Evolutionary conservation across 2,797 vertebrate genomes (phyloP).

Genomic region (Argentina silus): DNA sequence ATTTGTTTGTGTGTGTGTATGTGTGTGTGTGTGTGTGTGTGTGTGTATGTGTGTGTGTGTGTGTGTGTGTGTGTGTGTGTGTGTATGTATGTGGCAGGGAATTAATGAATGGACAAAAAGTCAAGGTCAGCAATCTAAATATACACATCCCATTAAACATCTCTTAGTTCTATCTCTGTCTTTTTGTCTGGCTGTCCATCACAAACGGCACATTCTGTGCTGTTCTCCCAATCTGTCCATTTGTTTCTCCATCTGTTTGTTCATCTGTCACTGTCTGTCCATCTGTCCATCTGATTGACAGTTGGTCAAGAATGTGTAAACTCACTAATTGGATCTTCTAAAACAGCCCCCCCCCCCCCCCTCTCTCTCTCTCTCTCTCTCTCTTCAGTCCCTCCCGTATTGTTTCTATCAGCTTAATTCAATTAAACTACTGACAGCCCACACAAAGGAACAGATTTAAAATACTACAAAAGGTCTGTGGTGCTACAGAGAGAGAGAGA

Average conservation of each 20-base stretch:
- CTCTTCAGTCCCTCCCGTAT: slow-evolving; percentile 31
- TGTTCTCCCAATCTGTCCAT: background rate
- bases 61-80: background rate
- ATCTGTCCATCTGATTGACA: slow-evolving; percentile 1
- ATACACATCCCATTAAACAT: background rate
- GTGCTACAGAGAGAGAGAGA: slow-evolving; percentile 22
- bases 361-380: background rate
- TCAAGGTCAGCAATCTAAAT: background rate
- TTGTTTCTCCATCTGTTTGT: background rate
- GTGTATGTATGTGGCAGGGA: background rate
- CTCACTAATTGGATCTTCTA: slow-evolving; percentile 22
- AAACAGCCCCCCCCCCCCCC: background rate
- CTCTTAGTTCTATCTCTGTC: background rate
- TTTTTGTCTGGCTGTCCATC: background rate
- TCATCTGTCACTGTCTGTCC: background rate
- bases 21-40: slow-evolving; percentile 5
- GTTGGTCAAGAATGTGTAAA: background rate
- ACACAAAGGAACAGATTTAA: slow-evolving; percentile 47
- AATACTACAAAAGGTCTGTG: slow-evolving; percentile 34
- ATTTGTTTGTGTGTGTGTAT: slow-evolving; percentile 17
- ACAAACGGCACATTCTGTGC: background rate
- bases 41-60: background rate
- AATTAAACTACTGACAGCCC: slow-evolving; percentile 52
- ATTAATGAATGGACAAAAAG: background rate
- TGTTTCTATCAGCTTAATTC: slow-evolving; percentile 45